These are phyloP conservation scores for Lates japonicus DNA, from an alignment of 2,797 vertebrate genomes.

Conservation along the genomic window DNA sequence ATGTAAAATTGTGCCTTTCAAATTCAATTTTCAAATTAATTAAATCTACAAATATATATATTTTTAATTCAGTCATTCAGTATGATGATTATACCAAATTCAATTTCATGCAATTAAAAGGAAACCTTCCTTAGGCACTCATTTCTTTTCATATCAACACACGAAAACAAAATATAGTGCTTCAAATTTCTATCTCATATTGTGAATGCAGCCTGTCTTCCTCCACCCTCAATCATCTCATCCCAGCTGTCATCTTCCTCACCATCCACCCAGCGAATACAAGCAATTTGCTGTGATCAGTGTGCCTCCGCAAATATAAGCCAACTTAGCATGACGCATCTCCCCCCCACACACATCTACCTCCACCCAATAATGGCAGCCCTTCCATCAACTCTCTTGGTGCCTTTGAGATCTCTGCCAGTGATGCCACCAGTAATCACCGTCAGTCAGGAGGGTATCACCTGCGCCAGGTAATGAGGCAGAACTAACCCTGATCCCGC, in stretches of 20 bases:
- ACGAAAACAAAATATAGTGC: conserved; percentile 43
- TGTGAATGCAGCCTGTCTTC: conserved; percentile 55
- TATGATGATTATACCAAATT: conserved; percentile 49
- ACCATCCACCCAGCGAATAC: conserved; percentile 59
- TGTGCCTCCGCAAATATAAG: conserved; percentile 63
- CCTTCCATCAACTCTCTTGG: conserved; percentile 49
- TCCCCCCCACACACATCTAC: conserved; percentile 41
- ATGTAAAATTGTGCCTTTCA: conserved; percentile 21
- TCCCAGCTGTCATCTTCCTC: conserved; percentile 72
- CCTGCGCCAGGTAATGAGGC: conserved; percentile 80
- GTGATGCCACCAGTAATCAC: conserved; percentile 76
- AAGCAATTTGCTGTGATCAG: conserved; percentile 66
- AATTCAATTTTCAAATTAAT: conserved; percentile 34
- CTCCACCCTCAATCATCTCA: conserved; percentile 64
- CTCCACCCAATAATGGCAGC: conserved; percentile 61
- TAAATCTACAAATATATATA: conserved; percentile 31
- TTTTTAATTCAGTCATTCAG: conserved; percentile 22
- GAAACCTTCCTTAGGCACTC: conserved; percentile 11
- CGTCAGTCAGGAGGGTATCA: conserved; percentile 72
- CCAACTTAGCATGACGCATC: conserved; percentile 63
- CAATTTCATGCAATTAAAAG: conserved; percentile 43
- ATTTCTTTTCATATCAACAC: conserved; percentile 43
- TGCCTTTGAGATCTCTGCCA: conserved; percentile 60
- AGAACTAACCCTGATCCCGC: conserved; percentile 77
- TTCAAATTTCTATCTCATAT: conserved; percentile 44